phyloP scores from a whole-genome alignment of 2,113 vertebrate species.

The Cyanocitta stelleri region DNA sequence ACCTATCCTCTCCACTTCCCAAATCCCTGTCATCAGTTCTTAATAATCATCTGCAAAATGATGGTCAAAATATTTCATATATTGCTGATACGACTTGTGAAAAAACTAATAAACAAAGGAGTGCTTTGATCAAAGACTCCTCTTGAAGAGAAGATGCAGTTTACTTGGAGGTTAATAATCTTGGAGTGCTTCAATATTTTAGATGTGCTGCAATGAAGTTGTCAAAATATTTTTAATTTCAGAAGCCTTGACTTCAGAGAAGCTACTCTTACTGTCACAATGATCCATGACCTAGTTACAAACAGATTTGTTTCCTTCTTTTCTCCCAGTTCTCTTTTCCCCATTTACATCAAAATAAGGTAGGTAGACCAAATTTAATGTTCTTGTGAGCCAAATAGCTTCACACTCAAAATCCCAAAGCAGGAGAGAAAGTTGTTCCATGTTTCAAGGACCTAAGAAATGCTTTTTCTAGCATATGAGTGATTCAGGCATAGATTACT shows the following conservation, averaged over 20 bases:
- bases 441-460: neutral
- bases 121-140: slow-evolving; percentile 43
- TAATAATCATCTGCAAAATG: neutral
- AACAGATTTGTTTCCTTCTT: neutral
- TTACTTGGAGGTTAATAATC: slow-evolving; percentile 48
- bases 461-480: slow-evolving; percentile 21
- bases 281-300: slow-evolving; percentile 14
- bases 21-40: neutral
- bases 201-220: slow-evolving; percentile 17
- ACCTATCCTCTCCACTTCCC: neutral
- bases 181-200: slow-evolving; percentile 17
- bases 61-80: neutral
- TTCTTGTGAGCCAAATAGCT: neutral
- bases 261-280: neutral
- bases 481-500: slow-evolving; percentile 30
- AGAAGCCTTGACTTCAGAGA: slow-evolving; percentile 34
- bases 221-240: slow-evolving; percentile 45
- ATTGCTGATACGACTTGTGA: neutral
- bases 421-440: neutral
- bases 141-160: slow-evolving; percentile 10
- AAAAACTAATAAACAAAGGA: neutral
- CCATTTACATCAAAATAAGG: neutral
- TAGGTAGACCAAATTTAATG: neutral
- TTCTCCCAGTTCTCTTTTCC: neutral
- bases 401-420: neutral